Base-by-base conservation (phyloP, 2,113 vertebrate species). In the Gobio gobio region DNA sequence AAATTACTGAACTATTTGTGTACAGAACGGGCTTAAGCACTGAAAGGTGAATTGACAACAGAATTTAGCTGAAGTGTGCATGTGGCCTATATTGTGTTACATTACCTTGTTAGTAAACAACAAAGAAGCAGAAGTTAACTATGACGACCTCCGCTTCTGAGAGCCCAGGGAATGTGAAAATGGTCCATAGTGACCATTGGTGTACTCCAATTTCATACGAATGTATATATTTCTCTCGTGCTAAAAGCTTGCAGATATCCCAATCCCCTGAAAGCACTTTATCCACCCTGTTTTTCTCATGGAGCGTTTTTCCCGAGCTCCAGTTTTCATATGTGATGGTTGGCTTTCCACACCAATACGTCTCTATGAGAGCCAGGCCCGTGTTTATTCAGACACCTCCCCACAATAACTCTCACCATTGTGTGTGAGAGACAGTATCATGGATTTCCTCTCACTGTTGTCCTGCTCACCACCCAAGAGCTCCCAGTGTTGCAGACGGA, bases 351-450 rank as follows among this genome's bases (percentile, higher is more conserved):
- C 16, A 24, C 14, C 4, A 5, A 10, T 66, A 66, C 87, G 83
- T 89, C 90, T 89, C 90, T 86, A 83, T 89, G 54, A 54, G 70
- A 82, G 61, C 3, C 79, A 64, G 76, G 68, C 85, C 51, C 47
- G 43, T 56, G 83, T 92, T 85, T 90, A 78, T 83, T 47, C 14
- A 75, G 83, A 83, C 75, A 78, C 40, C 83, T 82, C 80, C 82
- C 76, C 76, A 84, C 81, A 51, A 83, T 49, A n/a, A 82, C 63
- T 77, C 22, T 86, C 68, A 58, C 51, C 43, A 66, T 64, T 87
- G 70, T 87, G 83, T 85, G 84, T 63, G 43, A 49, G 51, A 70
- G 76, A 24, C 20, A 0, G 18, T 66, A 45, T 70, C 43, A 29
- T 24, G 63, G 47, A 24, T 43, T 43, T 24, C 51, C 22, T 58